Base-by-base conservation (phyloP, 2,888 invertebrate genomes). In the Philopedon plagiatum region DNA sequence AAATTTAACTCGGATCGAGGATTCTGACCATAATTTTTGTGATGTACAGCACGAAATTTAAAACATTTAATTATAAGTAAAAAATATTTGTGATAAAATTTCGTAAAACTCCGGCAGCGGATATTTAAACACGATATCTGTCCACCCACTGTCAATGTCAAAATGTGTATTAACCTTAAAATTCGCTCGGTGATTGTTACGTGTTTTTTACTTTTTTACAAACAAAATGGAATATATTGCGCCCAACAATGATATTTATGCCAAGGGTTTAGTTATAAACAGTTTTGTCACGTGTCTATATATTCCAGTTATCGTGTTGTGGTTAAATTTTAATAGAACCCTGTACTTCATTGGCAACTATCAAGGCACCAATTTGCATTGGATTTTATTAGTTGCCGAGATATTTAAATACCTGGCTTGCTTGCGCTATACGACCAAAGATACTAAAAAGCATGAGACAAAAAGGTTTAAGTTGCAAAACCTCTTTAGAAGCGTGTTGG, bases 281-380 rank as follows among this genome's bases (percentile, higher is more conserved):
- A 80, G 70, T 67, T 23, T 89, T 32, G 85, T 90, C 75, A 90
- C 91, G 39, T 91, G 90, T 79, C 87, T 91, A 83, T 91, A 91
- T 80, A 85, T 91, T 76, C 88, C 90, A 2, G 86, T 87, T 71
- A 87, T 91, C 72, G 81, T 90, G 34, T 87, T 89, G 64, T 84
- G 89, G 37, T 84, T 91, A 77, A 87, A 89, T 21, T 88, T 88
- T 79, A 89, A 87, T 76, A 88, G 89, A 21, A 86, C 88, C 62
- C 84, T 91, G 8, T 91, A 90, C 78, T 87, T 88, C 39, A 87
- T 91, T 23, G 91, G 91, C 66, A 89, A 88, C 75, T 89, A 83
- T 74, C 84, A 84, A 70, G 86, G 65, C 11, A 68, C 67, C 15
- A 67, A 86, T 58, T 79, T 85, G 15, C 84, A 84, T 15, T 80